A percentile compares a stretch with the other conserved stretches of the same genome.
These are phyloP conservation scores for Tiphia femorata DNA, from an alignment of 2,888 invertebrate genomes.

Conservation along the genomic window DNA sequence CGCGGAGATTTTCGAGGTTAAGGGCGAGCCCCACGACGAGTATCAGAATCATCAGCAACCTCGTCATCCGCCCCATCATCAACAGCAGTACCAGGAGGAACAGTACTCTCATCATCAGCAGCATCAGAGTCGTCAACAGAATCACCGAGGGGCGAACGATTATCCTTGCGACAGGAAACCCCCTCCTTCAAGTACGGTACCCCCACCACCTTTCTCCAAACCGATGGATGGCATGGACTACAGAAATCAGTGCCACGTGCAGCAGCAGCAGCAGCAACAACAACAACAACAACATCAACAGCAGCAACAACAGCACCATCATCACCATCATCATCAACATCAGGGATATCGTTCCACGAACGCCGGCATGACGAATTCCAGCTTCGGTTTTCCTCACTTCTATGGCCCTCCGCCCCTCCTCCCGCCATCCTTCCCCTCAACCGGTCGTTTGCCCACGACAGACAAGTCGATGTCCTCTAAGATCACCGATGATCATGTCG, in stretches of 20 bases:
- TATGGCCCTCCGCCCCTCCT: constrained; percentile 42
- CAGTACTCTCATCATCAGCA: neutral
- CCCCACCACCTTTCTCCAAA: no score
- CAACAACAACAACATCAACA: constrained; percentile 25
- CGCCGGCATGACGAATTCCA: constrained; percentile 27
- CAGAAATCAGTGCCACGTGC: neutral
- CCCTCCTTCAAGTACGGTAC: neutral
- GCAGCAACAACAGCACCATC: constrained; percentile 33
- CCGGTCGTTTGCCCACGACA: constrained; percentile 30
- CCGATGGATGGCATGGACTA: no score
- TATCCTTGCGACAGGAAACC: constrained; percentile 6
- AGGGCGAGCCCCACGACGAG: constrained; percentile 44
- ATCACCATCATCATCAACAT: constrained; percentile 6
- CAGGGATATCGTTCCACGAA: no score
- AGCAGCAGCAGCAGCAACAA: neutral
- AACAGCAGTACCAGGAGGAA: constrained; percentile 1
- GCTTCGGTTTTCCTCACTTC: constrained; percentile 51
- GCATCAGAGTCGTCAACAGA: constrained; percentile 2
- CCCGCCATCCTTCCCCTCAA: constrained; percentile 26
- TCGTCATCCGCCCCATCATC: neutral
- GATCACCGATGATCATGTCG: constrained; percentile 28
- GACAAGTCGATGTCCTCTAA: constrained; percentile 28
- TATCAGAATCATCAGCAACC: constrained; percentile 27
- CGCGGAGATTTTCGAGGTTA: constrained; percentile 34
- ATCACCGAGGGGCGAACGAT: neutral